phyloP scores from a whole-genome alignment of 1,140 invertebrate species.

The Halyomorpha halys region DNA sequence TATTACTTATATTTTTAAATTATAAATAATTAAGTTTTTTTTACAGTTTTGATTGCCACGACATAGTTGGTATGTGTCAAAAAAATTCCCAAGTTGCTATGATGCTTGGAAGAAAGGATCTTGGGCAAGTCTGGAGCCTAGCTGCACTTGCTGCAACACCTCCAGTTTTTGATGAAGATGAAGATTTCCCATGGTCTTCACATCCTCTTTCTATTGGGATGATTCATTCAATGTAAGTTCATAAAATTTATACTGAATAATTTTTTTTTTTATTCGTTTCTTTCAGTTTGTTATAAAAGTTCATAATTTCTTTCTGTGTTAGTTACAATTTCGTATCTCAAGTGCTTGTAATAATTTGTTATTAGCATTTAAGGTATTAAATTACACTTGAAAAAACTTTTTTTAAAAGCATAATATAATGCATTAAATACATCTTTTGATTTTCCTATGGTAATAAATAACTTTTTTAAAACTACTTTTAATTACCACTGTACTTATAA shows the following conservation, averaged over 20 bases:
- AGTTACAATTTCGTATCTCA: too few species aligned
- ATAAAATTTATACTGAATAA: neutral
- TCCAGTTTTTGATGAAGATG: slow-evolving; percentile 40
- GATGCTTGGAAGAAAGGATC: slow-evolving; percentile 60
- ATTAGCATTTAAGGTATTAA: too few species aligned
- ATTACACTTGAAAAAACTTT: too few species aligned
- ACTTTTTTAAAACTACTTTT: too few species aligned
- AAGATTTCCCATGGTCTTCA: slow-evolving; percentile 58
- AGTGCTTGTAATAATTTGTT: too few species aligned
- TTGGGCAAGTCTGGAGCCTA: slow-evolving; percentile 76
- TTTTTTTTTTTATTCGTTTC: too few species aligned
- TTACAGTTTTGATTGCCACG: slow-evolving; percentile 45
- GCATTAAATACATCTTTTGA: too few species aligned
- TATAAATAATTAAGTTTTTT: neutral
- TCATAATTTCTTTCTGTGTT: too few species aligned
- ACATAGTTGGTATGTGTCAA: slow-evolving; percentile 60
- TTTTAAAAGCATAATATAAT: too few species aligned
- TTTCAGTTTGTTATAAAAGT: too few species aligned
- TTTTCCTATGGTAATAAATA: too few species aligned
- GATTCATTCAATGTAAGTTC: slow-evolving; percentile 69
- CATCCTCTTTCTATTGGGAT: slow-evolving; percentile 80
- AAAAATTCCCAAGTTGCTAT: slow-evolving; percentile 67
- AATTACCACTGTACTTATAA: too few species aligned
- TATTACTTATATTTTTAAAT: neutral
- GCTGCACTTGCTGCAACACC: slow-evolving; percentile 58